Evolutionary conservation across 2,113 vertebrate species (phyloP).

Genomic region (Ardeotis arabs): DNA sequence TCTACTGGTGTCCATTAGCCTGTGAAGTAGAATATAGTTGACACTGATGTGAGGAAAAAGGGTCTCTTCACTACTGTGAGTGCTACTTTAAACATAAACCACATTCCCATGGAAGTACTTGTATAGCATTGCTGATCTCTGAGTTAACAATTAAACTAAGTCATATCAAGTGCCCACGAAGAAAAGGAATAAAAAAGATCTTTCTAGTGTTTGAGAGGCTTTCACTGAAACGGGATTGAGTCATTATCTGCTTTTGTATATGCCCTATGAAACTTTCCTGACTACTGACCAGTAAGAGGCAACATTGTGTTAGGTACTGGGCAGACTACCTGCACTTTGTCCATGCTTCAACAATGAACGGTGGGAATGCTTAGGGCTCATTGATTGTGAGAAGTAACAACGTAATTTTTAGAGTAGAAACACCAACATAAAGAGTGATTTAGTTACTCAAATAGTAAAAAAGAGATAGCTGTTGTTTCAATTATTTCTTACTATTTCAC

Average conservation of each 20-base stretch:
- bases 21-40: not conserved
- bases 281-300: not conserved
- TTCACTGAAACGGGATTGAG: not conserved
- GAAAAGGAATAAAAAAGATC: not conserved
- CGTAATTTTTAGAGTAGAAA: not conserved
- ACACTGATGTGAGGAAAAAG: not conserved
- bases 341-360: not conserved
- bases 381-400: not conserved
- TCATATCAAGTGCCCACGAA: not conserved
- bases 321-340: not conserved
- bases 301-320: not conserved
- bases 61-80: not conserved
- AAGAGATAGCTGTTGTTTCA: not conserved
- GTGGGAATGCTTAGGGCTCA: not conserved
- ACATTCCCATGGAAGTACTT: not conserved
- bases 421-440: not conserved
- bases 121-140: not conserved
- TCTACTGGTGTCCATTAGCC: not conserved
- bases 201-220: not conserved
- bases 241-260: not conserved
- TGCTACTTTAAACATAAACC: not conserved
- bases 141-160: not conserved
- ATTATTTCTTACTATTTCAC: not conserved
- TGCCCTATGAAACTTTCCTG: not conserved
- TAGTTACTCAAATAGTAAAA: not conserved